These are phyloP conservation scores for Drosophila ercepeae DNA, from an alignment of 1,140 invertebrate genomes.

Conservation along the genomic window DNA sequence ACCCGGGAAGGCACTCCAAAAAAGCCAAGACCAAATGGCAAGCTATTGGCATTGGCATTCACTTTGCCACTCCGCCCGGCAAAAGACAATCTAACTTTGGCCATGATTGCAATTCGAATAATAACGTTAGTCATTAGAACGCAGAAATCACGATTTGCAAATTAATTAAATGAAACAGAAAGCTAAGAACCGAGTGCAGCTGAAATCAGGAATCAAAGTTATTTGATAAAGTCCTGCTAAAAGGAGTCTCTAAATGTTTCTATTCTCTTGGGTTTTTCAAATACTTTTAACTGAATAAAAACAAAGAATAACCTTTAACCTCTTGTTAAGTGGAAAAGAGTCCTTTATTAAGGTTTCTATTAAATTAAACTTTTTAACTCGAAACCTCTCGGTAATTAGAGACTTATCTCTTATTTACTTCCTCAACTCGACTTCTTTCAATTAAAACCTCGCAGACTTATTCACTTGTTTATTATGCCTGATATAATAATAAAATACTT, in stretches of 20 bases:
- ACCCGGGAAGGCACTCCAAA: neutral
- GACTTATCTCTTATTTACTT: no score
- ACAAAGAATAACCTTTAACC: no score
- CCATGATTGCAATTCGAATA: slow-evolving; percentile 56
- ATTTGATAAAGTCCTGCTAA: neutral
- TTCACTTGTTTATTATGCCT: neutral
- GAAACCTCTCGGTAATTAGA: neutral
- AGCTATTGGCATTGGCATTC: neutral
- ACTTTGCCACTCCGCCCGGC: slow-evolving; percentile 29
- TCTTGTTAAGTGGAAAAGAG: no score
- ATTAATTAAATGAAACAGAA: slow-evolving; percentile 65
- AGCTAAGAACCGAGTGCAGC: slow-evolving; percentile 2
- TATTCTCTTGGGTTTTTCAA: no score
- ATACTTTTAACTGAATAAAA: no score
- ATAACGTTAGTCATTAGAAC: slow-evolving; percentile 47
- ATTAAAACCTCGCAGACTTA: neutral
- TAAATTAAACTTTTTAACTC: no score
- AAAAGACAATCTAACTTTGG: slow-evolving; percentile 78
- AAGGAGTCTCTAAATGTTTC: no score
- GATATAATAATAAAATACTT: neutral
- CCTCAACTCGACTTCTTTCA: neutral
- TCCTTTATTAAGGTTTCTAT: no score
- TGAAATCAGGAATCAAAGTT: neutral
- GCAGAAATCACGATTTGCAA: slow-evolving; percentile 58
- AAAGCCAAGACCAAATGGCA: neutral